Conservation (phyloP, 2,113 vertebrate genomes). For the Eolophus roseicapilla region DNA sequence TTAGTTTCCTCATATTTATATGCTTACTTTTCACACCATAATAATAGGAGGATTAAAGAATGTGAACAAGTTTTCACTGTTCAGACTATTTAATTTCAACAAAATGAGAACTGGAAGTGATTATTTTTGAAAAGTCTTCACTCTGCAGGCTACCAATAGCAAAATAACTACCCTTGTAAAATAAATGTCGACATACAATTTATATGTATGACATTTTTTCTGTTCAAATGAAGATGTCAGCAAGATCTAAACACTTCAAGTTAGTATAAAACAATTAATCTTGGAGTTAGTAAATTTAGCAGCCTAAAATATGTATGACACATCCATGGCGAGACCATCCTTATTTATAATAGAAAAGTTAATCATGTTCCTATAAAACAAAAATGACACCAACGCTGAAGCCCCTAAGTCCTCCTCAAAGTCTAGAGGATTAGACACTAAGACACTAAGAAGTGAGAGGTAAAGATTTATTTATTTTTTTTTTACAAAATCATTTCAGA, state of each 20-base stretch:
- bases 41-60: not conserved
- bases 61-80: not conserved
- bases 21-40: not conserved
- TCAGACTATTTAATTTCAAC: conserved; percentile 13
- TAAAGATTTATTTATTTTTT: not conserved
- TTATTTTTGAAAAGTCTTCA: conserved; percentile 16
- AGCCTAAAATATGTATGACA: not conserved
- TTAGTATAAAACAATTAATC: not conserved
- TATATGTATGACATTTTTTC: not conserved
- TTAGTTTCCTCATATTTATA: not conserved
- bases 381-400: not conserved
- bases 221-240: conserved; percentile 1
- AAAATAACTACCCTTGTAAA: not conserved
- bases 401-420: not conserved
- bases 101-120: conserved; percentile 17
- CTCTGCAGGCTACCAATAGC: not conserved
- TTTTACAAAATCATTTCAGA: not conserved
- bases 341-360: not conserved
- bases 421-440: not conserved
- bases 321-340: not conserved
- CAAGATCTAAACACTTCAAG: not conserved
- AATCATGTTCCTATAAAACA: not conserved
- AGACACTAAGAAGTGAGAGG: not conserved
- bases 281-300: not conserved
- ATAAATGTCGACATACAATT: not conserved